These are phyloP conservation scores for Reinhardtius hippoglossoides DNA, from an alignment of 2,113 vertebrate genomes.

Conservation along the genomic window DNA sequence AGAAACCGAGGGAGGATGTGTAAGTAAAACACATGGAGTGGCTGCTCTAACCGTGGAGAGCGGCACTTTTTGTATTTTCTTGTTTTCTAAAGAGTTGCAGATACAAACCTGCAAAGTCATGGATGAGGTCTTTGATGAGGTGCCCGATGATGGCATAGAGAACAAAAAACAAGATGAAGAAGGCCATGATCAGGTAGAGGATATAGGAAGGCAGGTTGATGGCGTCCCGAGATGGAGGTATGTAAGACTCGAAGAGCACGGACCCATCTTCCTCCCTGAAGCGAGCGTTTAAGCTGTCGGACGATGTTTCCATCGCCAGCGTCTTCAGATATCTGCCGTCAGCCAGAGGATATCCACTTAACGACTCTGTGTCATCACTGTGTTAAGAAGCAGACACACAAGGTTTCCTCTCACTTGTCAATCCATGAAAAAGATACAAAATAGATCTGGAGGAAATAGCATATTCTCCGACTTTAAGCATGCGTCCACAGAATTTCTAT, in stretches of 20 bases:
- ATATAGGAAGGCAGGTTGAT: conserved; percentile 85
- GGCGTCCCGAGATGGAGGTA: conserved; percentile 87
- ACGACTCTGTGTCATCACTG: conserved; percentile 22
- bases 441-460: conserved; percentile 1
- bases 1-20: background rate
- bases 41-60: background rate
- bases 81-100: background rate
- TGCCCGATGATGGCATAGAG: conserved; percentile 94
- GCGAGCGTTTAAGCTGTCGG: conserved; percentile 29
- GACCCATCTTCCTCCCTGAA: conserved; percentile 68
- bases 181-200: conserved; percentile 88
- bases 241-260: conserved; percentile 85
- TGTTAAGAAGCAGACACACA: conserved; percentile 1
- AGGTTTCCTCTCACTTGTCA: conserved; percentile 3
- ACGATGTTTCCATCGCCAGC: conserved; percentile 37
- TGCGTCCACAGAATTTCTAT: background rate
- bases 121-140: conserved; percentile 92
- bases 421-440: background rate
- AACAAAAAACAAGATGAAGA: conserved; percentile 82
- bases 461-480: background rate
- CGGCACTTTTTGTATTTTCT: background rate
- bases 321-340: conserved; percentile 17
- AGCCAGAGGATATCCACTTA: conserved; percentile 35
- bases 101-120: conserved; percentile 86
- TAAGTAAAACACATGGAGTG: too few species aligned